Conservation (phyloP, 2,797 vertebrate genomes). For the Chaetodon trifasciatus region DNA sequence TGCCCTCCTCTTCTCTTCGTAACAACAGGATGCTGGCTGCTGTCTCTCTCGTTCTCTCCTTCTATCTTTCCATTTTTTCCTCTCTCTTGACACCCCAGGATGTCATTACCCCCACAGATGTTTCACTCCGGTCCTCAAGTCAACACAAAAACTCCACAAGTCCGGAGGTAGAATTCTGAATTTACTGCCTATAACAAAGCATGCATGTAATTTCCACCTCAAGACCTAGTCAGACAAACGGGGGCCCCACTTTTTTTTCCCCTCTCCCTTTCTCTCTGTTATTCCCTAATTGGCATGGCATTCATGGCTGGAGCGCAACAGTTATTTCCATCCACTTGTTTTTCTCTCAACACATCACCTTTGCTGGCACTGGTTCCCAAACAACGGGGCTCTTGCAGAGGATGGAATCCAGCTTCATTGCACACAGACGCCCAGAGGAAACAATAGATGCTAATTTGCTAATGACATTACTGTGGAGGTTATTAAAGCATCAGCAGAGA, state of each 20-base stretch:
- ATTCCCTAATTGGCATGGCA: constrained; percentile 70
- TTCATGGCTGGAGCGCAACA: constrained; percentile 62
- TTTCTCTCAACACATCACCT: constrained; percentile 65
- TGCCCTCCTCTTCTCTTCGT: constrained; percentile 21
- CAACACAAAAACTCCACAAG: constrained; percentile 52
- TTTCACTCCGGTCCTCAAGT: constrained; percentile 52
- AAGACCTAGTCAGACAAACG: constrained; percentile 46
- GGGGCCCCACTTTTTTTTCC: constrained; percentile 13
- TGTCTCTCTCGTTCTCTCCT: constrained; percentile 17
- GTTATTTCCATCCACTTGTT: constrained; percentile 66
- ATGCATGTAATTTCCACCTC: constrained; percentile 54
- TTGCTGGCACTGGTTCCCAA: constrained; percentile 57
- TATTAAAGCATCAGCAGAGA: constrained; percentile 74
- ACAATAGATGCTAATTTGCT: constrained; percentile 79
- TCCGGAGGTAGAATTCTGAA: constrained; percentile 56
- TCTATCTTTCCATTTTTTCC: background rate
- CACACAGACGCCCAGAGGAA: constrained; percentile 64
- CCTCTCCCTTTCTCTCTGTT: constrained; percentile 17
- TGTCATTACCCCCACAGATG: constrained; percentile 67
- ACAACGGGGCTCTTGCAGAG: constrained; percentile 52
- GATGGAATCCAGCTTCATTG: constrained; percentile 67
- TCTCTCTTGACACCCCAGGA: constrained; percentile 50
- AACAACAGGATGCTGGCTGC: constrained; percentile 57
- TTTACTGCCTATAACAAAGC: constrained; percentile 60
- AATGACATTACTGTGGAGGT: constrained; percentile 79